Percentiles rank a stretch among this genome's conserved stretches.
Evolutionary conservation across 2,888 invertebrate genomes (phyloP).

Genomic region (Neoitamus cyanurus): DNA sequence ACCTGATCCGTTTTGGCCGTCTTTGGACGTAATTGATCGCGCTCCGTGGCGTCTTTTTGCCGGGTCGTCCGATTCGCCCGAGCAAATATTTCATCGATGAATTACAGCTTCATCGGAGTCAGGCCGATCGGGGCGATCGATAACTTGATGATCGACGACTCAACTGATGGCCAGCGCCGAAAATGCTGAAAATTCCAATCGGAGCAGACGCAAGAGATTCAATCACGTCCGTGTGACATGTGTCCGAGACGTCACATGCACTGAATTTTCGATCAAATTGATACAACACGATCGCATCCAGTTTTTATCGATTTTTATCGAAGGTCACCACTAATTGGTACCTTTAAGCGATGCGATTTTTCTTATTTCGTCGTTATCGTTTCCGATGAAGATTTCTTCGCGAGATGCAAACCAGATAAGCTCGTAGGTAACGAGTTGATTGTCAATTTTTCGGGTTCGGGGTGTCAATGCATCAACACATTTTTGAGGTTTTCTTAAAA

Average conservation of each 20-base stretch:
- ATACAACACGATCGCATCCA: background rate
- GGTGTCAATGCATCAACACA: conserved; percentile 26
- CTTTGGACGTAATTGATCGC: conserved; percentile 1
- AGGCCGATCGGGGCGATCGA: conserved; percentile 20
- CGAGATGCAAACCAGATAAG: conserved; percentile 35
- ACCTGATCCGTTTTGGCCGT: background rate
- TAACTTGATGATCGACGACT: conserved; percentile 34
- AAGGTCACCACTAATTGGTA: conserved; percentile 37
- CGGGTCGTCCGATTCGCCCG: background rate
- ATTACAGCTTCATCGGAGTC: conserved; percentile 37
- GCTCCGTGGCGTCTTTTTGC: background rate
- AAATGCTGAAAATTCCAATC: conserved; percentile 37
- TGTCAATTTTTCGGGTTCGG: background rate
- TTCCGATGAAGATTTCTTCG: background rate
- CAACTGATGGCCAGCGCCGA: background rate
- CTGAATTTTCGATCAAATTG: conserved; percentile 34
- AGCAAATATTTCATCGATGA: conserved; percentile 27
- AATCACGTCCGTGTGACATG: conserved; percentile 44
- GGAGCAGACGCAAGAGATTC: conserved; percentile 31
- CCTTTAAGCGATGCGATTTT: conserved; percentile 1
- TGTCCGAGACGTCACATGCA: conserved; percentile 29
- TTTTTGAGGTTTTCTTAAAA: background rate
- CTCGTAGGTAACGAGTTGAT: conserved; percentile 15
- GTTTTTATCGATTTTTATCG: conserved; percentile 32
- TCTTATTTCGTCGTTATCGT: background rate